phyloP scores from a whole-genome alignment of 2,888 invertebrate species.

The Acleris cristana region DNA sequence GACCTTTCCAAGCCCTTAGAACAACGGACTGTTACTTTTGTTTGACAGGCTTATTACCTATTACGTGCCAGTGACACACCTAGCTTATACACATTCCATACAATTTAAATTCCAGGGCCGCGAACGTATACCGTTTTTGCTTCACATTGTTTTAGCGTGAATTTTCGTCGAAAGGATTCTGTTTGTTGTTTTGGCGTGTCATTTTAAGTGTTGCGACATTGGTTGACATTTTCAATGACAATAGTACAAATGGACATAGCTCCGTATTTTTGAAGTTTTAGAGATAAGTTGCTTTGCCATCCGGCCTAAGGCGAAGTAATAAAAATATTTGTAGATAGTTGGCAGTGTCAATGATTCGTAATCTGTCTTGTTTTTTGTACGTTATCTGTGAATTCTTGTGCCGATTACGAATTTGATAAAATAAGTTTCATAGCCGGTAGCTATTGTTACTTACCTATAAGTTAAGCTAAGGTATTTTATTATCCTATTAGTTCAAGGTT shows the following conservation, averaged over 20 bases:
- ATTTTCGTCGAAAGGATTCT: constrained; percentile 5
- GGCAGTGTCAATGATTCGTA: constrained; percentile 22
- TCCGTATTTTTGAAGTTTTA: constrained; percentile 3
- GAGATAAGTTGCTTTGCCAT: constrained; percentile 7
- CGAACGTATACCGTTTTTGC: constrained; percentile 26
- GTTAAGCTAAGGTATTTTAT: background rate
- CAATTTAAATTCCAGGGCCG: too few species aligned
- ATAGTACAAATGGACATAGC: background rate
- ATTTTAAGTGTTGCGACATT: background rate
- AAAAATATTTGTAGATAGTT: constrained; percentile 19
- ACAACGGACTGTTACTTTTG: constrained; percentile 32
- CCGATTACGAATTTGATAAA: background rate
- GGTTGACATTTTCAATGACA: background rate
- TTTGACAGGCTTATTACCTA: constrained; percentile 22
- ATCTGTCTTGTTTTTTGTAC: constrained; percentile 17
- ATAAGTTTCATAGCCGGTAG: background rate
- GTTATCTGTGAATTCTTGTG: constrained; percentile 16
- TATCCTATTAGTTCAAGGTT: too few species aligned
- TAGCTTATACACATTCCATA: too few species aligned
- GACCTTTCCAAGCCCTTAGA: constrained; percentile 36
- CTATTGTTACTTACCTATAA: constrained; percentile 1
- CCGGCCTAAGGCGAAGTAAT: background rate
- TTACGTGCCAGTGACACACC: too few species aligned
- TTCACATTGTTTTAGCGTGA: constrained; percentile 27
- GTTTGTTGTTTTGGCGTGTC: constrained; percentile 3